Percentiles rank a stretch among this genome's conserved stretches.
Conservation (phyloP, 2,113 vertebrate genomes). For the Cyrtonyx montezumae region DNA sequence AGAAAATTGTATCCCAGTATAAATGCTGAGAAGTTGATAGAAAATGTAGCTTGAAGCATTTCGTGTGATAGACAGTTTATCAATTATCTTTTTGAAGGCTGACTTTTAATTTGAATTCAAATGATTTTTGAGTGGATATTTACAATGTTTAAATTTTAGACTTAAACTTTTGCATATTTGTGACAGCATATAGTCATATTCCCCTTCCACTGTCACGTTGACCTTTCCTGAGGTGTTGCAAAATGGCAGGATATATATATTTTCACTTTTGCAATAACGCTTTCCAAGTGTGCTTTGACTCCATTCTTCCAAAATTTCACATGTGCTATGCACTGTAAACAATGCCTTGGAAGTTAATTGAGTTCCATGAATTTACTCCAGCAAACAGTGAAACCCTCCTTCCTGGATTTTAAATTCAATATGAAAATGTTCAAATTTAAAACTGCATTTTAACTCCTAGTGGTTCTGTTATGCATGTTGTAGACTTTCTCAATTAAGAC, state of each 20-base stretch:
- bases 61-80: neutral
- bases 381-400: conserved; percentile 33
- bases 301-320: neutral
- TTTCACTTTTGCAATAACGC: neutral
- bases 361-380: conserved; percentile 48
- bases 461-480: conserved; percentile 8
- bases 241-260: neutral
- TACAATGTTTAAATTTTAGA: neutral
- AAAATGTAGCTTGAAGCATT: neutral
- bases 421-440: conserved; percentile 30
- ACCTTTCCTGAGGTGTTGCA: neutral
- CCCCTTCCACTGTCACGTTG: neutral
- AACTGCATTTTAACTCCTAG: neutral
- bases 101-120: neutral
- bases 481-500: conserved; percentile 33
- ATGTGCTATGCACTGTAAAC: neutral
- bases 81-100: neutral
- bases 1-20: neutral
- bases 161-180: neutral
- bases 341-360: conserved; percentile 37
- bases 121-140: neutral
- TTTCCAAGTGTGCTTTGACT: conserved; percentile 34
- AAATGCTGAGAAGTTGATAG: neutral
- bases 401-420: conserved; percentile 22
- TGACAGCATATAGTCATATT: neutral